phyloP scores from a whole-genome alignment of 2,797 vertebrate genomes.

The Oreochromis mossambicus region DNA sequence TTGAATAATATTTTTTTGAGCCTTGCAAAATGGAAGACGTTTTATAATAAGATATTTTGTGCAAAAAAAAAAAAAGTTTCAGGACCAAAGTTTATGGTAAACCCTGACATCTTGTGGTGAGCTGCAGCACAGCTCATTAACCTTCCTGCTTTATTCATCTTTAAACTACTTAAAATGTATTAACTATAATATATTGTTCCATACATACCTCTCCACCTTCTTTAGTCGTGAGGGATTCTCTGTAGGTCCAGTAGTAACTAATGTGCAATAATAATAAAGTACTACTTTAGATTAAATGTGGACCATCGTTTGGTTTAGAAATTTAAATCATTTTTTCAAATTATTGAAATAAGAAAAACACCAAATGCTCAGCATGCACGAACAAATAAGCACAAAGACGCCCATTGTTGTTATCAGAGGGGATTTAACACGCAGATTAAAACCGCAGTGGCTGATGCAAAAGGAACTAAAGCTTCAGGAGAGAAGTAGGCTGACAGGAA shows the following conservation, averaged over 20 bases:
- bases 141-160: not conserved
- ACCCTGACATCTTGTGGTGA: conserved; percentile 15
- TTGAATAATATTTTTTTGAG: not conserved
- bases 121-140: not conserved
- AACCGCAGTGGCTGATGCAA: not conserved
- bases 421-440: conserved; percentile 29
- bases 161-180: not conserved
- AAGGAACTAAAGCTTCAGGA: not conserved
- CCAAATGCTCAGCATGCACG: not conserved
- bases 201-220: not conserved
- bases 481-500: not conserved
- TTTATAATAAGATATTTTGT: not conserved
- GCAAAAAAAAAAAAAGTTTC: not conserved
- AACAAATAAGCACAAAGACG: not conserved
- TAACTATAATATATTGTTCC: not conserved
- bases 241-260: not conserved
- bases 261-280: not conserved
- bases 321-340: not conserved
- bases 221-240: not conserved
- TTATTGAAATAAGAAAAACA: not conserved
- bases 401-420: not conserved
- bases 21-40: not conserved
- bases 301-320: not conserved
- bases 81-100: not conserved
- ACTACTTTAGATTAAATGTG: not conserved